These are phyloP conservation scores for Staurois parvus DNA, from an alignment of 2,797 vertebrate genomes.

Conservation along the genomic window DNA sequence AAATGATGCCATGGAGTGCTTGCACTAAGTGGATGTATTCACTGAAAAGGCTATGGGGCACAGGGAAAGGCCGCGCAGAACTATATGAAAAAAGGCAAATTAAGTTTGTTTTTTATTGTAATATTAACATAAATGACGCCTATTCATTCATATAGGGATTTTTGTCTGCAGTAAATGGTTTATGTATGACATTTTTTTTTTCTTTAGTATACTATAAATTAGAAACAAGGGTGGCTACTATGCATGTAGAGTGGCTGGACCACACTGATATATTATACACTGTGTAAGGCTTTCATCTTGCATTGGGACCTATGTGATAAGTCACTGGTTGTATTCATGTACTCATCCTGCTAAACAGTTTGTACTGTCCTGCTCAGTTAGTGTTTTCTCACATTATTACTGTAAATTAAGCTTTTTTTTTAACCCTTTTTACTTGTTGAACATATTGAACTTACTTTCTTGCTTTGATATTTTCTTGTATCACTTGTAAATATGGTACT, in stretches of 20 bases:
- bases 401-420: not conserved
- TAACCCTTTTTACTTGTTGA: not conserved
- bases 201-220: not conserved
- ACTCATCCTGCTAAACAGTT: not conserved
- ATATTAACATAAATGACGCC: not conserved
- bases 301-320: not conserved
- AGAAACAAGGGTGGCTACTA: not conserved
- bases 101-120: not conserved
- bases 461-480: not conserved
- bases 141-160: not conserved
- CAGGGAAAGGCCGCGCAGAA: too few species aligned
- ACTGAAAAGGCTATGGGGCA: too few species aligned
- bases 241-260: conserved; percentile 54
- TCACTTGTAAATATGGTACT: not conserved
- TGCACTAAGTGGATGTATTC: too few species aligned
- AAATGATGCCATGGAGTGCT: too few species aligned
- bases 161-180: not conserved
- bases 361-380: not conserved
- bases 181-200: not conserved
- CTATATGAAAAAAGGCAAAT: not conserved
- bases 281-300: conserved; percentile 5
- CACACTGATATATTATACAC: conserved; percentile 20
- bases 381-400: not conserved
- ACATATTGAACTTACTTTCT: not conserved
- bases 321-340: conserved; percentile 1